Evolutionary conservation across 1,140 invertebrate species (phyloP), one percentile per base, ranked within the genome.

Genomic region (Rhyacophila brunnea): DNA sequence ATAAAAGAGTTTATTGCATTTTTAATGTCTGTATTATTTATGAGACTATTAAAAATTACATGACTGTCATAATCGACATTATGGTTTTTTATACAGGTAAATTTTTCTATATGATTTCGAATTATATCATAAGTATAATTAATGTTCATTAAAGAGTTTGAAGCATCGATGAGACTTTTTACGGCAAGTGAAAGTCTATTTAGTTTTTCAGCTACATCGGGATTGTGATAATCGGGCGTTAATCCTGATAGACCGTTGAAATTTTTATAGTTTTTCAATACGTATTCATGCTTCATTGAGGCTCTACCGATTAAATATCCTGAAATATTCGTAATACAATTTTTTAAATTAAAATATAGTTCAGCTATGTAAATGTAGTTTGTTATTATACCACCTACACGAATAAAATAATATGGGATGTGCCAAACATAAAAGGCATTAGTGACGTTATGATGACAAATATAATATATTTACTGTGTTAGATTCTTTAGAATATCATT

Each of bases 251-350:
- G 35, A 54, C 44, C 18, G 17, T 54, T 20, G 23, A 55, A 36
- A 34, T 43, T 28, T 54, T 17, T 45, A 19, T 45, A 54, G 43
- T 54, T 54, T 38, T 62, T 62, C 36, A 62, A 38, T 35, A 62
- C 17, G 53, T 58, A 62, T 42, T 62, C 60, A 20, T 62, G 54
- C 44, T 58, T 55, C 50, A 58, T 62, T 10, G 60, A 58, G 35
- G 58, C 45, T 28, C 55, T 23, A 6, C 60, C 60, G 4, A 58
- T 53, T 6, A 58, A 43, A 43, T 58, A 58, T 14, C 60, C 60
- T 62, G 35, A 42, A 58, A 55, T 11, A 23, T 9, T 32, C 28
- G 9, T 42, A 18, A 9, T 17, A 14, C 11, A 32, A 6, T 28
- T 23, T 11, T 32, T 45, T 28, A n/a, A 15, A 45, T 23, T 44